A percentile compares a stretch with the other conserved stretches of the same genome.
Evolutionary conservation across 2,113 vertebrate species (phyloP).

Genomic region (Casuarius casuarius): DNA sequence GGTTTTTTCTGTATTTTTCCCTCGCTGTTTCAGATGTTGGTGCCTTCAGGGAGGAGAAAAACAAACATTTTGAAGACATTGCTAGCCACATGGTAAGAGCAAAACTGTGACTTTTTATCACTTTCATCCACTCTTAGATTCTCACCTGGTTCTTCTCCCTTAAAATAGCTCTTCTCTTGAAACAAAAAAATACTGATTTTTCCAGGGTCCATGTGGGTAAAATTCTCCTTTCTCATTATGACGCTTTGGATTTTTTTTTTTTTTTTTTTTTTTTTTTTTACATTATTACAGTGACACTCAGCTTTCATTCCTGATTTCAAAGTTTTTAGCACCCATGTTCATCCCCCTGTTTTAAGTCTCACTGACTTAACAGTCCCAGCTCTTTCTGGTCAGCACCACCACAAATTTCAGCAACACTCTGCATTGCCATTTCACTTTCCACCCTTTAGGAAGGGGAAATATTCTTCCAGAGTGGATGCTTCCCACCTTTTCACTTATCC

Average conservation of each 20-base stretch:
- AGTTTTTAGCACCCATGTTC: neutral
- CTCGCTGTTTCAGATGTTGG: neutral
- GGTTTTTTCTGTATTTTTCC: neutral
- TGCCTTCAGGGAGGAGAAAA: neutral
- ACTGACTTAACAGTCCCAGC: neutral
- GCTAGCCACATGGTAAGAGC: neutral
- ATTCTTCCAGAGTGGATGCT: neutral
- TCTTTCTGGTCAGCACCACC: neutral
- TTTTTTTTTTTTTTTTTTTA: too few relatives aligned
- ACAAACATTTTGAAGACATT: neutral
- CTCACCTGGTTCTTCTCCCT: neutral
- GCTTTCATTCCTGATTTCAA: neutral
- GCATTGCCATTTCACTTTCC: neutral
- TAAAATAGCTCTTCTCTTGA: neutral
- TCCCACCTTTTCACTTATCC: neutral
- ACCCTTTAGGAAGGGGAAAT: neutral
- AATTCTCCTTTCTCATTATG: neutral
- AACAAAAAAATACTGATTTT: neutral
- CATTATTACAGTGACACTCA: neutral
- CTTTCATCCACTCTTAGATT: neutral
- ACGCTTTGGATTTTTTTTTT: neutral
- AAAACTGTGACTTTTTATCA: neutral
- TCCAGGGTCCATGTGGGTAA: neutral
- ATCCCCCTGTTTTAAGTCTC: neutral
- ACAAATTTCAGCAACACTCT: constrained; percentile 15